Conservation (phyloP, 2,113 vertebrate species). For the Nerophis ophidion region DNA sequence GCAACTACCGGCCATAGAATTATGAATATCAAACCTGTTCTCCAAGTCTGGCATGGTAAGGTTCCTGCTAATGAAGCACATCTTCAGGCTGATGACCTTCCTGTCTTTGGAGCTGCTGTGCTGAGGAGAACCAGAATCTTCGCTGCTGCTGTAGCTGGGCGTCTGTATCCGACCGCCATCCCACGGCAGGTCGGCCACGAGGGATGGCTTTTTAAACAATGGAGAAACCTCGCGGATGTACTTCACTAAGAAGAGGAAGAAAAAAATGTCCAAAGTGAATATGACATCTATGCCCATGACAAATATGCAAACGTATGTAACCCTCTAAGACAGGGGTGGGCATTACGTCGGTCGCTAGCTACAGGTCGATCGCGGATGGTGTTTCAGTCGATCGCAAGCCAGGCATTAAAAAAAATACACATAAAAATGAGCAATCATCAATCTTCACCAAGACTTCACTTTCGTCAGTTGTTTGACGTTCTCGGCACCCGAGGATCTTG, state of each 20-base stretch:
- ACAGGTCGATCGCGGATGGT: no score
- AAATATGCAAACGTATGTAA: no score
- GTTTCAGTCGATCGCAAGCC: no score
- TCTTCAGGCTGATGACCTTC: slow-evolving; percentile 91
- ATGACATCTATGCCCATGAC: no score
- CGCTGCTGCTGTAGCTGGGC: slow-evolving; percentile 82
- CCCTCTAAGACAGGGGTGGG: no score
- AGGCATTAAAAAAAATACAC: no score
- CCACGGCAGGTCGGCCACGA: slow-evolving; percentile 91
- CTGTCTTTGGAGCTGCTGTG: slow-evolving; percentile 78
- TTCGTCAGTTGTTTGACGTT: no score
- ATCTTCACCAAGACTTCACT: no score
- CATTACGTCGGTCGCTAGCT: no score
- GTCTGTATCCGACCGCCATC: slow-evolving; percentile 78
- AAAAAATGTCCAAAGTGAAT: no score
- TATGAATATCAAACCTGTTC: slow-evolving; percentile 76
- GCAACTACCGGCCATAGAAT: not conserved
- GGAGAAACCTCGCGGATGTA: slow-evolving; percentile 94
- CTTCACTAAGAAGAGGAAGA: slow-evolving; percentile 74
- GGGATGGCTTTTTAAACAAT: slow-evolving; percentile 88
- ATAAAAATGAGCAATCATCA: no score
- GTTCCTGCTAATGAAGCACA: slow-evolving; percentile 93
- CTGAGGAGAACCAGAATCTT: slow-evolving; percentile 85
- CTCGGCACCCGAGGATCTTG: no score
- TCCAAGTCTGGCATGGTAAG: slow-evolving; percentile 95